Percentiles rank a stretch among this genome's conserved stretches.
These are phyloP conservation scores for Tetragonula carbonaria DNA, from an alignment of 2,888 invertebrate species.

Conservation along the genomic window DNA sequence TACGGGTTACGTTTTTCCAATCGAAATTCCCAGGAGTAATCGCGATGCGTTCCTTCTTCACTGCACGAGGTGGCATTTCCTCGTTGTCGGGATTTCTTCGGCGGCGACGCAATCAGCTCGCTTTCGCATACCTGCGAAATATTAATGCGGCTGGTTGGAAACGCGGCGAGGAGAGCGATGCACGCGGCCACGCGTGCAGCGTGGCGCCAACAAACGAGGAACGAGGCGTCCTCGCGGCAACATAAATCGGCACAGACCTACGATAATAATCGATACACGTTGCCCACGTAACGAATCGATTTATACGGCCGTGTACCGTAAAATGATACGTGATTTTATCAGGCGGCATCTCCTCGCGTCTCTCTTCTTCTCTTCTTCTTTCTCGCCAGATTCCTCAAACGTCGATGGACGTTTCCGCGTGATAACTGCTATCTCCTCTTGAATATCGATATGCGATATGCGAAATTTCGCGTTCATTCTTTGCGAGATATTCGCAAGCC, in stretches of 20 bases:
- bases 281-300: slow-evolving; percentile 74
- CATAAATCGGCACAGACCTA: slow-evolving; percentile 72
- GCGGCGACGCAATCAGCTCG: slow-evolving; percentile 37
- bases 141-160: slow-evolving; percentile 25
- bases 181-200: not conserved
- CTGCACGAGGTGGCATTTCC: slow-evolving; percentile 10
- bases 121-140: slow-evolving; percentile 37
- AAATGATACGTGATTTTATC: slow-evolving; percentile 50
- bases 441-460: not conserved
- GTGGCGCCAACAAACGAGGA: slow-evolving; percentile 70
- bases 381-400: not conserved
- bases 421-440: not conserved
- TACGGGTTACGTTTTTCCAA: not conserved
- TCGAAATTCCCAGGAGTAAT: slow-evolving; percentile 42
- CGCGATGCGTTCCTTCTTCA: slow-evolving; percentile 9
- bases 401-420: not conserved
- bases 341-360: not conserved
- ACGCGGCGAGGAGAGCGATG: not conserved
- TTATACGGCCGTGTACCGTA: slow-evolving; percentile 58
- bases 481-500: not conserved
- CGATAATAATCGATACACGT: slow-evolving; percentile 74
- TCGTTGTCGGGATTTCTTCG: slow-evolving; percentile 40
- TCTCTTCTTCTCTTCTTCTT: not conserved
- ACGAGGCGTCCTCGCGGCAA: slow-evolving; percentile 64
- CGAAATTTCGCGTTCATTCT: not conserved